A percentile compares a stretch with the other conserved stretches of the same genome.
Conservation (phyloP, 2,113 vertebrate species). For the Andinoacara biseriatus region DNA sequence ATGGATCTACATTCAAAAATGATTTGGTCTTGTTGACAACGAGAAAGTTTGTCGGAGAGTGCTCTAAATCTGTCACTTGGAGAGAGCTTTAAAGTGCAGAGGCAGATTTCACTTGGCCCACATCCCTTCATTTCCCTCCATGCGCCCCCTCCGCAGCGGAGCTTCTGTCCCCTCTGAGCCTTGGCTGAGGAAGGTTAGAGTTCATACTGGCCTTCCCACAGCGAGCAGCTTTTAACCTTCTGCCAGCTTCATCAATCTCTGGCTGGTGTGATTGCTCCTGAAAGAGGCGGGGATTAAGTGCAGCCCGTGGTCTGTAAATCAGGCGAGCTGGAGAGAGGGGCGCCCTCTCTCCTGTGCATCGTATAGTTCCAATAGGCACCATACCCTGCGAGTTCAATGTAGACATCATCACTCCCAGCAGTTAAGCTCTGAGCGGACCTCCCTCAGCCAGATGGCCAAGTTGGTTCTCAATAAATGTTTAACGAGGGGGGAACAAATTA, state of each 20-base stretch:
- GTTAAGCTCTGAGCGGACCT: conserved; percentile 43
- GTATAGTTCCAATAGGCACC: conserved; percentile 50
- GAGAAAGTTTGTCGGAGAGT: conserved; percentile 5
- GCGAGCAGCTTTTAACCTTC: conserved; percentile 76
- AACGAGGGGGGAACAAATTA: conserved; percentile 67
- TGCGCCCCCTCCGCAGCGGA: background rate
- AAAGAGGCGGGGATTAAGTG: conserved; percentile 71
- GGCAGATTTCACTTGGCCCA: conserved; percentile 42
- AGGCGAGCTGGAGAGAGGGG: conserved; percentile 25
- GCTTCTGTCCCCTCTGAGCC: conserved; percentile 56
- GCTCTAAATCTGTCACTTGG: conserved; percentile 40
- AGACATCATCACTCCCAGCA: conserved; percentile 47
- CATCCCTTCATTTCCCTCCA: conserved; percentile 40
- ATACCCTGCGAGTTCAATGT: conserved; percentile 43
- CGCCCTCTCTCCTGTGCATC: conserved; percentile 30
- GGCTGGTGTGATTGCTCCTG: conserved; percentile 56
- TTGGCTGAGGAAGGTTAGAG: conserved; percentile 66
- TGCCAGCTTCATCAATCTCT: conserved; percentile 72
- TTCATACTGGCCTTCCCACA: conserved; percentile 74
- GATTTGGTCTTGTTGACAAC: conserved; percentile 12
- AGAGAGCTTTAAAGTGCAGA: conserved; percentile 27
- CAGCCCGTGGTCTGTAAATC: conserved; percentile 69
- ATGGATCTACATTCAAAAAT: background rate
- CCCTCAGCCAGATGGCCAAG: conserved; percentile 70
- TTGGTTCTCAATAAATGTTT: conserved; percentile 63